These are phyloP conservation scores for Eriosoma lanigerum DNA, from an alignment of 1,140 invertebrate species.

Conservation along the genomic window DNA sequence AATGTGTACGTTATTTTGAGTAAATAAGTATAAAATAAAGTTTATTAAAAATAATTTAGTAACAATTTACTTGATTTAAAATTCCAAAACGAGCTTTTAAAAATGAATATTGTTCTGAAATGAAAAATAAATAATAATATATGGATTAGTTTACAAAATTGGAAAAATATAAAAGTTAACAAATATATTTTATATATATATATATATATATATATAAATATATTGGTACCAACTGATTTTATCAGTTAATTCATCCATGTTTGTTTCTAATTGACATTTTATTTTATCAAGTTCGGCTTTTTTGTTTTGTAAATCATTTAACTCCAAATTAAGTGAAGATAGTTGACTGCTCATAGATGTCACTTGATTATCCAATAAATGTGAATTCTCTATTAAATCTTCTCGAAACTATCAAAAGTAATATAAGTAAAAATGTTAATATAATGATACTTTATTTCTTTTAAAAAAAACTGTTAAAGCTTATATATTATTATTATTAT, in stretches of 20 bases:
- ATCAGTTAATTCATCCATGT: background rate
- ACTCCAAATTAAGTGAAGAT: background rate
- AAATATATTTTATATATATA: too few relatives aligned
- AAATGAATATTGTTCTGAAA: slow-evolving; percentile 8
- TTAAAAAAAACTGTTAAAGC: too few relatives aligned
- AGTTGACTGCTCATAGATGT: background rate
- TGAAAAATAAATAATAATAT: background rate
- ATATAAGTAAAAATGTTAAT: too few relatives aligned
- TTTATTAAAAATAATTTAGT: background rate
- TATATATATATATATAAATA: too few relatives aligned
- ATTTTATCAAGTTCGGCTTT: background rate
- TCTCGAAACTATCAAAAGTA: background rate
- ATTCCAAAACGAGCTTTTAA: background rate
- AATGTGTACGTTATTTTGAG: too few relatives aligned
- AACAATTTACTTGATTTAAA: slow-evolving; percentile 7
- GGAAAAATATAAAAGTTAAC: too few relatives aligned
- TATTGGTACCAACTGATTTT: slow-evolving; percentile 2
- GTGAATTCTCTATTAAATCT: background rate
- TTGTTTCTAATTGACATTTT: background rate
- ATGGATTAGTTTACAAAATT: too few relatives aligned
- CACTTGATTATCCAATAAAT: background rate
- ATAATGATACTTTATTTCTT: too few relatives aligned
- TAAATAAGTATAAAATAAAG: too few relatives aligned
- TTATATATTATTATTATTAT: too few relatives aligned
- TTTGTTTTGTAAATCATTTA: background rate